A percentile compares a stretch with the other conserved stretches of the same genome.
Evolutionary conservation across 2,888 invertebrate species (phyloP).

Genomic region (Creontiades dilutus): DNA sequence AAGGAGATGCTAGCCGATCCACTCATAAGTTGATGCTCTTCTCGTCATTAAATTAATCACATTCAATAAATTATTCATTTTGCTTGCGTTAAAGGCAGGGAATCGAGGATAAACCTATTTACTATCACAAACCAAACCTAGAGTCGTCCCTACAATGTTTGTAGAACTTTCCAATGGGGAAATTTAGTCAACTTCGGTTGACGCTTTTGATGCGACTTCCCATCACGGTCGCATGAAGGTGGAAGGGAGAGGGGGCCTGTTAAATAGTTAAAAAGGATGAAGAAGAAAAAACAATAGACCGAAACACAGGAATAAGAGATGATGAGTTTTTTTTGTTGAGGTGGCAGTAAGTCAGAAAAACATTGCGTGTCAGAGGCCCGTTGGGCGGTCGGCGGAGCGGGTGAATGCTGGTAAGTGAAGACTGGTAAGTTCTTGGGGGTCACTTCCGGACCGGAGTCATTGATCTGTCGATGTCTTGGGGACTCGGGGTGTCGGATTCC

Average conservation of each 20-base stretch:
- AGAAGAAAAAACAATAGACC: neutral
- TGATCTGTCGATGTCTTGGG: slow-evolving; percentile 6
- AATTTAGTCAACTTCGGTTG: neutral
- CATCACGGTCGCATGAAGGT: neutral
- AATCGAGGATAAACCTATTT: too few relatives aligned
- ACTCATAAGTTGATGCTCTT: too few relatives aligned
- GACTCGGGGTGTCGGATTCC: neutral
- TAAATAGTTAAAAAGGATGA: neutral
- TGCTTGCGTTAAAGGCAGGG: too few relatives aligned
- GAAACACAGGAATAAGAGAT: neutral
- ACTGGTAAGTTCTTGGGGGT: slow-evolving; percentile 41
- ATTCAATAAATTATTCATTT: too few relatives aligned
- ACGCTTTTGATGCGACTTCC: neutral
- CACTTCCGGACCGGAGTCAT: slow-evolving; percentile 32
- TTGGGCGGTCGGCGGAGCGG: slow-evolving; percentile 16
- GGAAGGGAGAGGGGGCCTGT: neutral
- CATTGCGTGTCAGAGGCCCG: slow-evolving; percentile 1
- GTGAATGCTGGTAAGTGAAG: neutral
- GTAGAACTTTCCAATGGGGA: too few relatives aligned
- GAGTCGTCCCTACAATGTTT: too few relatives aligned
- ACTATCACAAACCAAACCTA: too few relatives aligned
- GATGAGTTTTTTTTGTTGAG: neutral
- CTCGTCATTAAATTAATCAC: too few relatives aligned
- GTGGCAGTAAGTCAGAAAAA: neutral
- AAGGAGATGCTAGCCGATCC: too few relatives aligned